Base-by-base conservation (phyloP, 2,888 invertebrate species). In the Amphipoea oculea region DNA sequence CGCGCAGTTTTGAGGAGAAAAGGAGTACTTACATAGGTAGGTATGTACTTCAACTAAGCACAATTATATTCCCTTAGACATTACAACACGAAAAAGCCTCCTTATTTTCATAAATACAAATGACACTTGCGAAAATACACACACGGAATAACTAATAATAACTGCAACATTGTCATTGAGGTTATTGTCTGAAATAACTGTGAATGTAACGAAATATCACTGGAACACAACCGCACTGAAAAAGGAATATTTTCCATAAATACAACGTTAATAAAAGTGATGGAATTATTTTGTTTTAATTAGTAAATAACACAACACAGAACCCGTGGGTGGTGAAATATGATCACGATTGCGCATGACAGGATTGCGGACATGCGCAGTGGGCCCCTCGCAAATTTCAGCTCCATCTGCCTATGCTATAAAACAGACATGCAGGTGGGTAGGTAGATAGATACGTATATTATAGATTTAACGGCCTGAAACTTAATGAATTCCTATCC, bases 231-330 rank as follows among this genome's bases (percentile, higher is more conserved):
- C 74, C 36, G 57, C 78, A 86, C 84, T 45, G 23, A 23, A 45
- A n/a, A 51, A n/a, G 69, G 29, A 76, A 71, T 62, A 73, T 65
- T 76, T 76, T 71, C 69, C 65, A 67, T 77, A 76, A 76, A 74
- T 85, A 63, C 42, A 62, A 65, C 66, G 45, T 68, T 81, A 70
- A 11, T 67, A 71, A 45, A 66, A 78, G 48, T 71, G 29, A 74
- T 65, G n/a, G 48, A 74, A 79, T 85, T 76, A 20, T 83, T 74
- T 85, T 82, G 81, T 89, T 88, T 86, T 89, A 87, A 82, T 86
- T 85, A 70, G 80, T 83, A 89, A 89, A 88, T 87, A 92, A 91
- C 89, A 92, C 92, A 92, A 93, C 90, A 91, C 86, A 86, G 84
- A 85, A 83, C 80, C 71, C 82, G 84, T 85, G 90, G 89, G 88